Conservation (phyloP, 2,888 invertebrate species). For the Tortrix viridana region DNA sequence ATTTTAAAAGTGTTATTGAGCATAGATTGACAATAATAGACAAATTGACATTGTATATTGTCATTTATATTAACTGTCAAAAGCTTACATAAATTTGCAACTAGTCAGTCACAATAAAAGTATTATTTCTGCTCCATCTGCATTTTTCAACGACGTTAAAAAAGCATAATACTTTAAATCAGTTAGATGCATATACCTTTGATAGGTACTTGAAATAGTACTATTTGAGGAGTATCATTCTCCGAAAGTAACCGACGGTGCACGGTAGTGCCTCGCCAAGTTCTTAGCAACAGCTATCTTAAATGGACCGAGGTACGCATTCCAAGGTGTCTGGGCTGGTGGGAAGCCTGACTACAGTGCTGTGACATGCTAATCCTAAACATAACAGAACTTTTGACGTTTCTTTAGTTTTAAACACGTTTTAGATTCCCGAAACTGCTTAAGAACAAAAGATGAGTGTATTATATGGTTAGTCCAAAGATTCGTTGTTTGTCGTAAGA, state of each 20-base stretch:
- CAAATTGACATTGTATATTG: too few relatives aligned
- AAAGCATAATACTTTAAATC: background rate
- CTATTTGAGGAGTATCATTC: background rate
- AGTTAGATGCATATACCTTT: too few relatives aligned
- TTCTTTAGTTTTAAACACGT: constrained; percentile 8
- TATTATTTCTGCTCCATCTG: too few relatives aligned
- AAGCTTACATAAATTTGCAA: background rate
- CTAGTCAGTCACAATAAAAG: background rate
- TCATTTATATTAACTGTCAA: too few relatives aligned
- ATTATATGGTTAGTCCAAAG: too few relatives aligned
- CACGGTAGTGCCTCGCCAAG: constrained; percentile 23
- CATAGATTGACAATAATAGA: too few relatives aligned
- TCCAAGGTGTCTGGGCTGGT: constrained; percentile 37
- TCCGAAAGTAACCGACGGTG: background rate
- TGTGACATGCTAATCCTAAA: constrained; percentile 39
- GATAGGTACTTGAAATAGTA: too few relatives aligned
- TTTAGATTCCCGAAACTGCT: background rate
- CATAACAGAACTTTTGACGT: constrained; percentile 27
- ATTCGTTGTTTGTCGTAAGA: too few relatives aligned
- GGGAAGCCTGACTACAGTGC: constrained; percentile 41
- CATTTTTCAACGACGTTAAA: background rate
- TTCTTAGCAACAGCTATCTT: constrained; percentile 31
- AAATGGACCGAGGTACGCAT: constrained; percentile 31
- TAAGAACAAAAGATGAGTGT: too few relatives aligned
- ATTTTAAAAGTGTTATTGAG: too few relatives aligned